phyloP scores from a whole-genome alignment of 2,113 vertebrate genomes.

The Atrichornis clamosus region DNA sequence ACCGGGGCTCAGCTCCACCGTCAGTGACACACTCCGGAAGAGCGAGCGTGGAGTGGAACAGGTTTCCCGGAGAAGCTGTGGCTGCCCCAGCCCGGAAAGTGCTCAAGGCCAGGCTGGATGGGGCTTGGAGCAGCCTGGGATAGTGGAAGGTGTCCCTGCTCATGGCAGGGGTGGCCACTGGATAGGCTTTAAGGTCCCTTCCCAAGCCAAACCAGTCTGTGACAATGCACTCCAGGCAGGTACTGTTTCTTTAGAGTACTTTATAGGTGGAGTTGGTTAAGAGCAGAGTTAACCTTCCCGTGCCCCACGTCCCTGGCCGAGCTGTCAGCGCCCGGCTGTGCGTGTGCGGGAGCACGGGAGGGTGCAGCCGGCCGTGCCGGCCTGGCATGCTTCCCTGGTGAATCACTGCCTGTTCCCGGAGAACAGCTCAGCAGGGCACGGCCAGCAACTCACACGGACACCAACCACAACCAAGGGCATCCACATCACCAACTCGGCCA shows the following conservation, averaged over 20 bases:
- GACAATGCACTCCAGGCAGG: accelerated
- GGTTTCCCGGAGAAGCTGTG: not conserved
- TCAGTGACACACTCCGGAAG: not conserved
- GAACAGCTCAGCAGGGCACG: not conserved
- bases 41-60: not conserved
- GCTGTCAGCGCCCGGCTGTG: not conserved
- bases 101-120: not conserved
- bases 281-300: not conserved
- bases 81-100: not conserved
- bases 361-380: not conserved
- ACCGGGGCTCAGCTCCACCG: not conserved
- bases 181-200: not conserved
- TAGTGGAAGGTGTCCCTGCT: not conserved
- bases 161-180: not conserved
- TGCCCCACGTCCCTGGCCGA: not conserved
- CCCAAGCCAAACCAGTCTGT: accelerated
- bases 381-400: not conserved
- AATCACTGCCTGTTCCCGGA: not conserved
- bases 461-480: not conserved
- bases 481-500: not conserved
- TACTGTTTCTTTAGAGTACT: accelerated
- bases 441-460: not conserved
- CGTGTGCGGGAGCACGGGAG: not conserved
- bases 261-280: not conserved
- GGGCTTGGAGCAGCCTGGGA: not conserved